Conservation (phyloP, 2,888 invertebrate genomes). For the Mythimna albipuncta region DNA sequence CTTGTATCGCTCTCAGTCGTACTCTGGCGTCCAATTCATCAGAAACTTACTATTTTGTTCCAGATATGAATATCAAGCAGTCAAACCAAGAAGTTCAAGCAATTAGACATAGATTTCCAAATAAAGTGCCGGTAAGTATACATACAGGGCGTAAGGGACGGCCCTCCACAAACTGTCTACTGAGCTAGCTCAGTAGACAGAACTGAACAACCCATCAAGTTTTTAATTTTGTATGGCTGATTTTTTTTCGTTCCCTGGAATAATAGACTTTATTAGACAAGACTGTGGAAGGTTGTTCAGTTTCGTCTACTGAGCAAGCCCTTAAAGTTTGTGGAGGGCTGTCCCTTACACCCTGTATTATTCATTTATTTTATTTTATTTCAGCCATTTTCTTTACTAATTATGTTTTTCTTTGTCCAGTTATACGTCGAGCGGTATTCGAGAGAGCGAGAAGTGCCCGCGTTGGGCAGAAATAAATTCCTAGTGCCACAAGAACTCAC, state of each 20-base stretch:
- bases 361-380: not conserved
- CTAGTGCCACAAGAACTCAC: slow-evolving; percentile 96
- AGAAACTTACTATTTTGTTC: slow-evolving; percentile 55
- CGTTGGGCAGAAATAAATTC: slow-evolving; percentile 95
- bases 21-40: not conserved
- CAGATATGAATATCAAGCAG: slow-evolving; percentile 75
- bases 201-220: too few relatives aligned
- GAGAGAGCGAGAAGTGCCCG: slow-evolving; percentile 94
- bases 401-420: slow-evolving; percentile 81
- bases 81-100: slow-evolving; percentile 92
- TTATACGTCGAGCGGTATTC: slow-evolving; percentile 95
- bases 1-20: not conserved
- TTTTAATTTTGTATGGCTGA: too few relatives aligned
- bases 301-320: too few relatives aligned
- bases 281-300: too few relatives aligned
- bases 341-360: too few relatives aligned
- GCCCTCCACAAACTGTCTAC: too few relatives aligned
- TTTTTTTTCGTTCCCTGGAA: too few relatives aligned
- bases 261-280: too few relatives aligned
- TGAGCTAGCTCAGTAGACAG: too few relatives aligned
- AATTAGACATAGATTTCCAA: slow-evolving; percentile 94
- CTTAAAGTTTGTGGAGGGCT: too few relatives aligned
- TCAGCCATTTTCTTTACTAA: not conserved
- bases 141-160: not conserved
- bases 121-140: slow-evolving; percentile 94